Percentiles rank a stretch among this genome's conserved stretches.
phyloP scores from a whole-genome alignment of 2,797 vertebrate species.

The Poecile montanus region DNA sequence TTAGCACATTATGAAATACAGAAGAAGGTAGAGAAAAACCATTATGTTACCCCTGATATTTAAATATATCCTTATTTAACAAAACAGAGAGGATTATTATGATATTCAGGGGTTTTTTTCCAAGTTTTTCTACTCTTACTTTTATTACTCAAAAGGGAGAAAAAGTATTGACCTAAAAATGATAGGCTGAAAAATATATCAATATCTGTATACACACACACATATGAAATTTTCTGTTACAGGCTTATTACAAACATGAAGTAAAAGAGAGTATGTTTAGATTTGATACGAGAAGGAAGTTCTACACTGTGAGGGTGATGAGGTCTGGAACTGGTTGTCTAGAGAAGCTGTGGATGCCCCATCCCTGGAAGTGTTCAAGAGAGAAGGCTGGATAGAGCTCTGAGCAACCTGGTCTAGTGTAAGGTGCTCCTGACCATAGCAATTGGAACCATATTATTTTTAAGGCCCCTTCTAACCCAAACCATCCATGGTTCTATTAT shows the following conservation, averaged over 20 bases:
- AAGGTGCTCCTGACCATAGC: background rate
- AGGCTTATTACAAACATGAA: background rate
- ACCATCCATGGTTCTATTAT: background rate
- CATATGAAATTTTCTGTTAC: background rate
- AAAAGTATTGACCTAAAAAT: background rate
- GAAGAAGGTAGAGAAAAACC: background rate
- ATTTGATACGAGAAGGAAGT: background rate
- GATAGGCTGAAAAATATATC: background rate
- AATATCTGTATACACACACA: background rate
- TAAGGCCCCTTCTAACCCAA: background rate
- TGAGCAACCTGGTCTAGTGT: background rate
- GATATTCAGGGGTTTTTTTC: background rate
- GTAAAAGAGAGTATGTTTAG: background rate
- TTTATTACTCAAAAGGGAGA: background rate
- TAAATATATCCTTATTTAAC: background rate
- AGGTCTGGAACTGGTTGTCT: background rate
- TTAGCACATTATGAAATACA: background rate
- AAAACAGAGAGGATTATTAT: background rate
- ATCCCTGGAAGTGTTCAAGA: background rate
- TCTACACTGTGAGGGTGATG: background rate
- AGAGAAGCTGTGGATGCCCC: background rate
- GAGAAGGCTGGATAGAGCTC: background rate
- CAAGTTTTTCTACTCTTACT: background rate
- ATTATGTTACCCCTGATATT: background rate
- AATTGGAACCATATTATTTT: background rate